Evolutionary conservation across 1,140 invertebrate genomes (phyloP), one percentile per base, ranked within the genome.

Genomic region (Sinella curviseta): DNA sequence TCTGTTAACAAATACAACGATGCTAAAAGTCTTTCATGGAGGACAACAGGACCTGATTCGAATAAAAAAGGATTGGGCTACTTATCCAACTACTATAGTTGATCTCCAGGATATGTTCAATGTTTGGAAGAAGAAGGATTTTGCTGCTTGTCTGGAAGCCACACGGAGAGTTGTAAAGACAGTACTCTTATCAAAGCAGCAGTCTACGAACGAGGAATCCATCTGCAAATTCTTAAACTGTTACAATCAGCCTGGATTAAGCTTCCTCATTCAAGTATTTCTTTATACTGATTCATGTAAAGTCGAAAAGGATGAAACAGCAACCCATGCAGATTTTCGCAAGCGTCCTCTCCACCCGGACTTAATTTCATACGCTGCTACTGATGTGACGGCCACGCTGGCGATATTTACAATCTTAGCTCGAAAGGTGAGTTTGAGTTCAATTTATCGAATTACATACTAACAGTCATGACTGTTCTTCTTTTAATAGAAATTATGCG

Each of bases 391-490:
- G 8, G 14, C 14, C 24, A 26, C 57, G 26, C 57, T 65, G 8
- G 14, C 4, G 3, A 26, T 65, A 4, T 65, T 65, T 65, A 26
- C 3, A n/a, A 12, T n/a, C 26, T 26, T 65, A n/a, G 24, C 14
- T n/a, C 16, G 4, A 8, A n/a, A n/a, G 26, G 57, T 65, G 24
- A 65, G 24, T 17, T n/a, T n/a, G 26, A 65, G 39, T n/a, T 20
- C 8, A 65, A 65, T 12, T 65, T 65, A n/a, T 12, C 39, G 39
- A n/a, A n/a, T n/a, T n/a, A n/a, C n/a, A n/a, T n/a, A n/a, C n/a
- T 48, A 65, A 65, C 57, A 65, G 24, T 65, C 57, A n/a, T n/a
- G 57, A 65, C 24, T 65, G 57, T 65, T 65, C 8, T 12, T 48
- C n/a, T 12, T n/a, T 26, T 65, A 65, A n/a, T n/a, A 65, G 8